Conservation (phyloP, 2,888 invertebrate species). For the Microctonus aethiopoides region DNA sequence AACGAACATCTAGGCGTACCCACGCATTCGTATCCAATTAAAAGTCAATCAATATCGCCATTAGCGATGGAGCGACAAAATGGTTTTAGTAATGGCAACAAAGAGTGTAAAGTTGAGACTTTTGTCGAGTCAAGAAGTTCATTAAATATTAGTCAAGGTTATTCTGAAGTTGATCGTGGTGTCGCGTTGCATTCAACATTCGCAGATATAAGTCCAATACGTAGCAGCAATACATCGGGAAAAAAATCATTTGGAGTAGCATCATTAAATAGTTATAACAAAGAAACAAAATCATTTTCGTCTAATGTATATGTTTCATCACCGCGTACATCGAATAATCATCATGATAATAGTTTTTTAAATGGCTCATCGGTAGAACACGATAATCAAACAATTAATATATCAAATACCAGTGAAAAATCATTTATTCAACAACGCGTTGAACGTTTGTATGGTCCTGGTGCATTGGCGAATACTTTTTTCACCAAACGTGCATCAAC, state of each 20-base stretch:
- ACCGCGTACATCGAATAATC: slow-evolving; percentile 47
- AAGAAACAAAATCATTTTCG: slow-evolving; percentile 54
- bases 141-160: slow-evolving; percentile 53
- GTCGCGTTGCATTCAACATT: slow-evolving; percentile 48
- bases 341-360: slow-evolving; percentile 53
- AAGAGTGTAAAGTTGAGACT: slow-evolving; percentile 57
- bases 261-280: slow-evolving; percentile 53
- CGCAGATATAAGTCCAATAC: slow-evolving; percentile 58
- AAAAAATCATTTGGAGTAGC: slow-evolving; percentile 47
- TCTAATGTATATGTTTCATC: slow-evolving; percentile 55
- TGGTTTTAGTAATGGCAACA: slow-evolving; percentile 61
- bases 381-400: slow-evolving; percentile 46
- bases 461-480: slow-evolving; percentile 86
- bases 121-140: slow-evolving; percentile 52
- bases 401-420: slow-evolving; percentile 62
- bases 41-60: slow-evolving; percentile 64
- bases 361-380: slow-evolving; percentile 55
- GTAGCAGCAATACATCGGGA: slow-evolving; percentile 38
- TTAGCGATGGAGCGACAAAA: slow-evolving; percentile 65
- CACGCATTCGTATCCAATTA: slow-evolving; percentile 51
- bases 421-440: slow-evolving; percentile 90
- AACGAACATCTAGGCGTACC: slow-evolving; percentile 60
- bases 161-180: slow-evolving; percentile 61
- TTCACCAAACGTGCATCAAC: slow-evolving; percentile 68
- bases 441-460: slow-evolving; percentile 88